Percentiles rank a stretch among this genome's conserved stretches.
phyloP scores from a whole-genome alignment of 2,113 vertebrate species.

The Corvus cornix region DNA sequence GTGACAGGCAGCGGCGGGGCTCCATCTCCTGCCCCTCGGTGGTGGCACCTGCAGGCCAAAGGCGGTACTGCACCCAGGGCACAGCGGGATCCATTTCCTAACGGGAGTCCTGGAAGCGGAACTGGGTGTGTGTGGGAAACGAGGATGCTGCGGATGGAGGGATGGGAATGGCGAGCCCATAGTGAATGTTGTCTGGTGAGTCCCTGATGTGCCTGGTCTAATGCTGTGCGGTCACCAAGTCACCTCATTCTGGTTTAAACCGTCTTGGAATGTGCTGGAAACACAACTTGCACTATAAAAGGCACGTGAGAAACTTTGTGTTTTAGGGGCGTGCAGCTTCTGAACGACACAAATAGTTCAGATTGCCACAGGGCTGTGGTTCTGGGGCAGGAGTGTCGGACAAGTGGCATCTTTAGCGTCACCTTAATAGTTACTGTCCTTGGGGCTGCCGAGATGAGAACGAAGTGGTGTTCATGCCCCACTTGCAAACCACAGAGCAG shows the following conservation, averaged over 20 bases:
- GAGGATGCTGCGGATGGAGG: neutral
- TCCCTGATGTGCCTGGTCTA: neutral
- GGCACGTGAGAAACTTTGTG: neutral
- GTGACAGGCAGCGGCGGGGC: neutral
- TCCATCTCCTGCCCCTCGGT: fast-evolving
- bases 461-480: neutral
- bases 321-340: neutral
- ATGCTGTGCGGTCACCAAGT: neutral
- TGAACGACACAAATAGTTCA: neutral
- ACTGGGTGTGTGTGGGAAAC: fast-evolving
- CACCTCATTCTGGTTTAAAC: neutral
- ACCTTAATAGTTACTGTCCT: neutral
- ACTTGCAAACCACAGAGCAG: neutral
- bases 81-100: neutral
- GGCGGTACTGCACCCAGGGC: neutral
- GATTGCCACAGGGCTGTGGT: neutral
- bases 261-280: neutral
- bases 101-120: neutral
- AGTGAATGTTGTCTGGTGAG: no score
- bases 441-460: neutral
- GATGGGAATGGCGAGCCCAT: neutral
- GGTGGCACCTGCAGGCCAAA: neutral
- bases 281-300: neutral
- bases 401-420: neutral
- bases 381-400: neutral